These are phyloP conservation scores for Xestoiulus laeticollis DNA, from an alignment of 2,888 invertebrate species.

Conservation along the genomic window DNA sequence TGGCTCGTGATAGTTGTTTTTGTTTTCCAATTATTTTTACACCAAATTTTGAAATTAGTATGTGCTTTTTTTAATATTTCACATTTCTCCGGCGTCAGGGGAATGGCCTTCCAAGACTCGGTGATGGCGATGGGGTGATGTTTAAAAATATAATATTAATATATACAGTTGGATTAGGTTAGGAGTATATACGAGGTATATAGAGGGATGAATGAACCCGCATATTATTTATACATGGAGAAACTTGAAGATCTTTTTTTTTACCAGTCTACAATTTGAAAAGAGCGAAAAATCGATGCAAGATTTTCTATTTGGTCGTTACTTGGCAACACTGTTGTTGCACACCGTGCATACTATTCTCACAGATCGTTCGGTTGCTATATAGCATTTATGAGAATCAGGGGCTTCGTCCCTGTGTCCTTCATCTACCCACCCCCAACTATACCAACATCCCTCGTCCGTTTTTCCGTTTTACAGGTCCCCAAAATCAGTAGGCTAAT, in stretches of 20 bases:
- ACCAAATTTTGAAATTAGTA: neutral
- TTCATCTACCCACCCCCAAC: neutral
- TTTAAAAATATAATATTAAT: neutral
- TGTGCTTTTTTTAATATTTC: neutral
- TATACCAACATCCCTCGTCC: neutral
- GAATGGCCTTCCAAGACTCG: neutral
- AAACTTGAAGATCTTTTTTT: neutral
- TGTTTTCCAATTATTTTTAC: conserved; percentile 24
- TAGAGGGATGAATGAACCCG: conserved; percentile 11
- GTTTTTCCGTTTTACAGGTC: no score
- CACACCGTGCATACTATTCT: neutral
- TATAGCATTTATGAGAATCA: neutral
- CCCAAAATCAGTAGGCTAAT: no score
- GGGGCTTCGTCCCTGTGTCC: neutral
- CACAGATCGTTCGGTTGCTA: neutral
- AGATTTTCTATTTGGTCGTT: conserved; percentile 10
- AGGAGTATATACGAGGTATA: neutral
- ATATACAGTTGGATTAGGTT: conserved; percentile 27
- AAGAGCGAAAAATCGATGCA: conserved; percentile 29
- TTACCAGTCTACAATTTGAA: conserved; percentile 12
- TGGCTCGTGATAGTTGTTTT: conserved; percentile 21
- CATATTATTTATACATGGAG: conserved; percentile 35
- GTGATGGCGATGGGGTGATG: neutral
- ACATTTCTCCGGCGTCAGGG: neutral
- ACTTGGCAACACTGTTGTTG: conserved; percentile 29